Evolutionary conservation across 2,797 vertebrate species (phyloP).

Genomic region (Sciurus carolinensis): DNA sequence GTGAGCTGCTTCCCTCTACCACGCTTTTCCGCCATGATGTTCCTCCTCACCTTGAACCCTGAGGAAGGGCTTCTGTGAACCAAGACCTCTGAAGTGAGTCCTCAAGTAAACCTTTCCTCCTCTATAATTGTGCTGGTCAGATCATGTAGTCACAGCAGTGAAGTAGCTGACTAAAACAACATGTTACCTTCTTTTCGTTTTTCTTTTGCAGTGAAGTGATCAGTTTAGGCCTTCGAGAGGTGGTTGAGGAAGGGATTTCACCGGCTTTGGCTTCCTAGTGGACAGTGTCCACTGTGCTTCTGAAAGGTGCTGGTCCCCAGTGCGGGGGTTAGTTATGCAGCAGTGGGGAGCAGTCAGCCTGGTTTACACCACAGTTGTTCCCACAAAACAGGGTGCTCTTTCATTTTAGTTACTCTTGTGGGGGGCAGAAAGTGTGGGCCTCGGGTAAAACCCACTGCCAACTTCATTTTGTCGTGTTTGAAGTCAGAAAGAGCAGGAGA

Average conservation of each 20-base stretch:
- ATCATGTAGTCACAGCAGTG: no score
- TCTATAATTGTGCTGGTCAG: no score
- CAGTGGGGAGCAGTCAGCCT: neutral
- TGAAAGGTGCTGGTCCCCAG: neutral
- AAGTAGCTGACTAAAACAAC: no score
- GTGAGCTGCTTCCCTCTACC: no score
- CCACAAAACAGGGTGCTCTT: neutral
- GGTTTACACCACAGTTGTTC: neutral
- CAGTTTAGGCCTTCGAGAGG: neutral
- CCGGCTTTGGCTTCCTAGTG: neutral
- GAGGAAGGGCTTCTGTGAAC: no score
- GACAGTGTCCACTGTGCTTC: neutral
- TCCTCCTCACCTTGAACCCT: no score
- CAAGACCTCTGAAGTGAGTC: no score
- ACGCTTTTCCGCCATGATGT: no score
- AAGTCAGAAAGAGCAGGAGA: neutral
- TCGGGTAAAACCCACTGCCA: neutral
- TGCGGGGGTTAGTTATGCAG: neutral
- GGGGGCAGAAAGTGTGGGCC: neutral
- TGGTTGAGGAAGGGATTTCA: neutral
- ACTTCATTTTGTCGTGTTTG: constrained; percentile 4
- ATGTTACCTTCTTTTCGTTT: neutral
- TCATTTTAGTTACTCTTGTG: neutral
- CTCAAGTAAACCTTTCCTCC: no score
- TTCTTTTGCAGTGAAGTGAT: neutral